Percentiles rank a stretch among this genome's conserved stretches.
Conservation (phyloP, 2,888 invertebrate species). For the Platycheirus rosarum region DNA sequence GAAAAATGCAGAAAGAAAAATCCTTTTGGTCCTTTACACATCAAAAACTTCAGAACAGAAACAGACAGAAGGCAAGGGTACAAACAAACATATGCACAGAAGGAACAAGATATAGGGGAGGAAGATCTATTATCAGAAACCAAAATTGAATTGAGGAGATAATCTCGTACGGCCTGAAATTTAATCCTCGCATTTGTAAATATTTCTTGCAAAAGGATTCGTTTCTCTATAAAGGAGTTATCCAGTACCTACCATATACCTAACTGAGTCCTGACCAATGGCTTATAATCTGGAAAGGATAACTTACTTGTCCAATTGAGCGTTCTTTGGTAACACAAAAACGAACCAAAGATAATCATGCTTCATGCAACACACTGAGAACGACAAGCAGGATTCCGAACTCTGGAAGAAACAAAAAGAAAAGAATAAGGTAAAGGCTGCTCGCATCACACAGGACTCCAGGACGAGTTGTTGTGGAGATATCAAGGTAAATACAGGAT, state of each 20-base stretch:
- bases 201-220: slow-evolving; percentile 56
- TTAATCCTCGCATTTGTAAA: slow-evolving; percentile 70
- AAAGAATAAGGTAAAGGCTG: slow-evolving; percentile 25
- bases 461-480: slow-evolving; percentile 25
- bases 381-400: not conserved
- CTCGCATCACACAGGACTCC: slow-evolving; percentile 27
- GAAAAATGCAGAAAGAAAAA: slow-evolving; percentile 54
- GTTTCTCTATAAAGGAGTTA: slow-evolving; percentile 18
- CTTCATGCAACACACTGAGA: not conserved
- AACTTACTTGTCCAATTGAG: slow-evolving; percentile 71
- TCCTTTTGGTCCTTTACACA: slow-evolving; percentile 42
- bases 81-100: not conserved
- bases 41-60: slow-evolving; percentile 2
- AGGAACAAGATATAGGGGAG: slow-evolving; percentile 4
- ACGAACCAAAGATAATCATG: slow-evolving; percentile 56
- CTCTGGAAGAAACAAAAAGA: slow-evolving; percentile 1
- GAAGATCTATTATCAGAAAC: slow-evolving; percentile 67
- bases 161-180: slow-evolving; percentile 64
- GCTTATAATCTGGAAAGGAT: slow-evolving; percentile 65
- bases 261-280: slow-evolving; percentile 56
- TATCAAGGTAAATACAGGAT: slow-evolving; percentile 71
- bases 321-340: slow-evolving; percentile 68
- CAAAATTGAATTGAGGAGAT: slow-evolving; percentile 71
- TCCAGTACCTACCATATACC: not conserved
- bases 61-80: not conserved